Evolutionary conservation across 2,113 vertebrate species (phyloP).

Genomic region (Alligator sinensis): DNA sequence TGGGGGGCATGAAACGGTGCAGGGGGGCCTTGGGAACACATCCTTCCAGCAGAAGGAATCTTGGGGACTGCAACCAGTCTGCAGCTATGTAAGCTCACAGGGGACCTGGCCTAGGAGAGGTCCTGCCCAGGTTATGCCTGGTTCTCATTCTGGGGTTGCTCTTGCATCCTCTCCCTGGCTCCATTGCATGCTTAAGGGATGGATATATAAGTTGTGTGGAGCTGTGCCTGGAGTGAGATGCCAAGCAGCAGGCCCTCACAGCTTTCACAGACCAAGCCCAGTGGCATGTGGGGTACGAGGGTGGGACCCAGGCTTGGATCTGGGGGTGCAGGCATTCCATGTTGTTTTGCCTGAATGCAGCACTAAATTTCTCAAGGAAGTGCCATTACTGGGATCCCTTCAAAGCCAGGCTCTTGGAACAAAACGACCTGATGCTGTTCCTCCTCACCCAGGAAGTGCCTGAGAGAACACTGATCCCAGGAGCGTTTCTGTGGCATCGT

Average conservation of each 20-base stretch:
- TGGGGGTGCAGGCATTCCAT: not conserved
- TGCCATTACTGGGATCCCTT: not conserved
- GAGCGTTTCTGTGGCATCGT: not conserved
- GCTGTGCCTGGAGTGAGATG: not conserved
- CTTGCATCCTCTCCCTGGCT: not conserved
- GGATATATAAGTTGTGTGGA: not conserved
- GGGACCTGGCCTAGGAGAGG: not conserved
- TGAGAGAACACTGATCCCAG: no score
- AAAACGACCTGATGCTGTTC: not conserved
- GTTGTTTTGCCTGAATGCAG: not conserved
- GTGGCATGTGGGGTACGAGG: no score
- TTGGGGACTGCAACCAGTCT: not conserved
- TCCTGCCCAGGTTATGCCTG: not conserved
- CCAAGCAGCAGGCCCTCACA: not conserved
- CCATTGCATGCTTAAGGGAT: not conserved
- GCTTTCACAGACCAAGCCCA: no score
- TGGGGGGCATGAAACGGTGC: not conserved
- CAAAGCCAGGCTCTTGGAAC: not conserved
- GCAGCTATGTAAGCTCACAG: not conserved
- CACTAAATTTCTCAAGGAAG: not conserved
- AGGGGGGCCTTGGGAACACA: not conserved
- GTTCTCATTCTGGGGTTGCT: accelerated
- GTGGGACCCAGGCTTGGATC: not conserved
- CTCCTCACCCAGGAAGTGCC: not conserved
- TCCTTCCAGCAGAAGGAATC: not conserved